Evolutionary conservation across 2,113 vertebrate species (phyloP).

Genomic region (Neofelis nebulosa): DNA sequence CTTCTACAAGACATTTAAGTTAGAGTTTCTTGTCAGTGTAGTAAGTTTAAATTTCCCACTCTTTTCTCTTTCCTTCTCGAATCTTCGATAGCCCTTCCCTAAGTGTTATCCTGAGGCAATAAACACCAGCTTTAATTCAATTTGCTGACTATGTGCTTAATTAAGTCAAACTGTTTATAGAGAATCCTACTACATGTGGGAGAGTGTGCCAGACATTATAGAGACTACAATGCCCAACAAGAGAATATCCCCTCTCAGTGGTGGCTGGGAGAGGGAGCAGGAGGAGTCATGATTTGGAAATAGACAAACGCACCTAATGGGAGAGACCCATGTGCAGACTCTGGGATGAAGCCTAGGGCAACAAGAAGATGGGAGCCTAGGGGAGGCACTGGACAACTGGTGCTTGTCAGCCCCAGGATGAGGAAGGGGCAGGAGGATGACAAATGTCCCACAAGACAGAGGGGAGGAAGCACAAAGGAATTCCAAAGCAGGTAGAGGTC

Average conservation of each 20-base stretch:
- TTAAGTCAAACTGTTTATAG: not conserved
- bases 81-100: not conserved
- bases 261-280: not conserved
- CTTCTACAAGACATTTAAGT: not conserved
- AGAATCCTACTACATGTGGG: not conserved
- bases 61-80: not conserved
- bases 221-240: not conserved
- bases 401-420: accelerated
- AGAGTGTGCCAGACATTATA: not conserved
- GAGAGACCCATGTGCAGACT: not conserved
- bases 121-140: not conserved
- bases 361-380: not conserved
- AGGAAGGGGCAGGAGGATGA: not conserved
- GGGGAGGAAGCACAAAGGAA: not conserved
- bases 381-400: not conserved
- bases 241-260: not conserved
- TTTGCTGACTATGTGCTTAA: not conserved
- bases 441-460: not conserved
- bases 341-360: not conserved
- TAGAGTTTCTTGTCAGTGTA: not conserved
- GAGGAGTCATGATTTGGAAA: not conserved
- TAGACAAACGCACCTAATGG: not conserved
- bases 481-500: not conserved
- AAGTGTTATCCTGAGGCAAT: not conserved
- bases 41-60: not conserved